Base-by-base conservation (phyloP, 2,888 invertebrate genomes). In the Liodrosophila aerea region DNA sequence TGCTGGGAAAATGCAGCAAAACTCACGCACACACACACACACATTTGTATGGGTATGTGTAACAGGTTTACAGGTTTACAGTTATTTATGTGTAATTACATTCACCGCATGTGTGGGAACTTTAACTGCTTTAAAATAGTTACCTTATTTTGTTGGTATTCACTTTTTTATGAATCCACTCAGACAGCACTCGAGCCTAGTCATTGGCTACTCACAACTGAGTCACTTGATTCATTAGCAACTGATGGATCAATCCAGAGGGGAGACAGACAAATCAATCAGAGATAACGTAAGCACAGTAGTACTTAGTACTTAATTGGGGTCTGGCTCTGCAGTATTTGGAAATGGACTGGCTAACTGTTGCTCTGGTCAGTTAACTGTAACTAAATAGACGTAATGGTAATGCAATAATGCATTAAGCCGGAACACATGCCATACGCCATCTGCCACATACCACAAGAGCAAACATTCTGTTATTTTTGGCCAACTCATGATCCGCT, bases 31-130 rank as follows among this genome's bases (percentile, higher is more conserved):
- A 45, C 39, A 44, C 22, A 15, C 13, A 30, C 4, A 50, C 37
- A 7, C n/a, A 15, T 11, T 16, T 47, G 31, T 54, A 47, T 29
- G 30, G 61, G 43, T 51, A 54, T 41, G 34, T 65, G 49, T 46
- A 64, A 60, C 73, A 59, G 71, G 81, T 73, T 73, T 76, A 76
- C 80, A 61, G 67, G 76, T 73, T 73, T 76, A 76, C 80, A 61
- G 70, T 76, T 80, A 78, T 76, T 45, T 59, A 69, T 52, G 54
- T 46, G 60, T 62, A 58, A 60, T 64, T 62, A 61, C 41, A 66
- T 1, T 7, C 39, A 27, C n/a, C n/a, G n/a, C 34, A 50, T 4
- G 5, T 54, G 69, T 58, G 64, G 64, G 69, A 68, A 68, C 37
- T 43, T 27, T 39, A 41, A 34, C 36, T 49, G 22, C 22, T 9